Percentiles rank a stretch among this genome's conserved stretches.
These are phyloP conservation scores for Macroramphosus scolopax DNA, from an alignment of 2,797 vertebrate species.

Conservation along the genomic window DNA sequence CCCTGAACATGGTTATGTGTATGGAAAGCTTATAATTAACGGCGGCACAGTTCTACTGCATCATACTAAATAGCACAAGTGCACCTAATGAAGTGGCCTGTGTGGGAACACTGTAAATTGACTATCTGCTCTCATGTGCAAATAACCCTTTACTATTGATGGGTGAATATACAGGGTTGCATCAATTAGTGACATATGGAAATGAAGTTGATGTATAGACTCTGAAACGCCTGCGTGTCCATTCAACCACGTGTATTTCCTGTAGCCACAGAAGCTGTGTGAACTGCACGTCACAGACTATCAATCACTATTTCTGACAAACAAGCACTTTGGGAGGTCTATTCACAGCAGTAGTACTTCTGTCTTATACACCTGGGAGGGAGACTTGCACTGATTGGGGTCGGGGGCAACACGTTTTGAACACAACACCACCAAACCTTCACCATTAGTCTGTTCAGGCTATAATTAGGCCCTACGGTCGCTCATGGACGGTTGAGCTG, in stretches of 20 bases:
- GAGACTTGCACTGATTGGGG: constrained; percentile 28
- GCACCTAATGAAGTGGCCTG: no score
- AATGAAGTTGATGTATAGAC: no score
- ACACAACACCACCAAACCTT: constrained; percentile 34
- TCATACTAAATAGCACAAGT: no score
- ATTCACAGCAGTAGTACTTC: constrained; percentile 2
- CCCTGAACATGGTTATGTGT: no score
- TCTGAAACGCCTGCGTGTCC: no score
- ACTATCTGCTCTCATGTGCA: constrained; percentile 3
- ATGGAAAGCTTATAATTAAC: no score
- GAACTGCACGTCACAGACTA: constrained; percentile 8
- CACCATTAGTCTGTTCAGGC: constrained; percentile 49
- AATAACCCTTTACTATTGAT: constrained; percentile 7
- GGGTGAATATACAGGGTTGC: no score
- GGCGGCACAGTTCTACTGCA: no score
- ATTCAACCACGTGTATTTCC: no score
- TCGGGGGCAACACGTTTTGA: constrained; percentile 32
- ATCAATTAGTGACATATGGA: constrained; percentile 12
- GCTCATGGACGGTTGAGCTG: constrained; percentile 38
- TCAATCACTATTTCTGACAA: constrained; percentile 22
- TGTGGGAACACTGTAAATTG: no score
- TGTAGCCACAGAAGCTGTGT: background rate
- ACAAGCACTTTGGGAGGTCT: constrained; percentile 21
- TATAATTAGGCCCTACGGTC: constrained; percentile 63
- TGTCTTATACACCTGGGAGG: constrained; percentile 21